These are phyloP conservation scores for Lasioglossum vierecki DNA, from an alignment of 2,888 invertebrate species.

Conservation along the genomic window DNA sequence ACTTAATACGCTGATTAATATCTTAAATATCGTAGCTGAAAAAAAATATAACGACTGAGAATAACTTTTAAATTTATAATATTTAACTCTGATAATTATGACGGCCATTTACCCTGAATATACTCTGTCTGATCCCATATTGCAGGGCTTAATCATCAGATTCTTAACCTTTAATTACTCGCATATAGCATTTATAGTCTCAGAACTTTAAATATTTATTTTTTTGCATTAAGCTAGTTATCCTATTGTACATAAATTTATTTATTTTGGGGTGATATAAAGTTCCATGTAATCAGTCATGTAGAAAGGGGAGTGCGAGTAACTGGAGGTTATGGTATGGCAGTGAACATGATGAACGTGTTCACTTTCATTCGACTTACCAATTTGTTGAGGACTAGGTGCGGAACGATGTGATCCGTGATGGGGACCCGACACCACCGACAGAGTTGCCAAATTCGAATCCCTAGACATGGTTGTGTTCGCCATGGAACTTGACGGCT, in stretches of 20 bases:
- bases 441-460: conserved; percentile 87
- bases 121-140: too few species aligned
- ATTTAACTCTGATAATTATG: too few species aligned
- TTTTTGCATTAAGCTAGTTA: too few species aligned
- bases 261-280: too few species aligned
- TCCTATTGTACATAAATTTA: too few species aligned
- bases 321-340: too few species aligned
- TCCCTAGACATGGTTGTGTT: conserved; percentile 79
- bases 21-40: not conserved
- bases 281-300: too few species aligned
- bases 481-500: conserved; percentile 76
- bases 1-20: not conserved
- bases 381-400: conserved; percentile 81
- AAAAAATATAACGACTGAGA: not conserved
- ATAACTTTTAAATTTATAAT: not conserved
- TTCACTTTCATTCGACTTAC: conserved; percentile 59
- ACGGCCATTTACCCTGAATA: too few species aligned
- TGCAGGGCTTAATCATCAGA: not conserved
- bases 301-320: too few species aligned
- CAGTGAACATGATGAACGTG: not conserved
- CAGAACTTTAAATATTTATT: too few species aligned
- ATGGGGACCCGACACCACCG: conserved; percentile 86
- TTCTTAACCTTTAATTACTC: not conserved
- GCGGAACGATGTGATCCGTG: conserved; percentile 79
- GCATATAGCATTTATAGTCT: too few species aligned